Conservation (phyloP, 1,140 invertebrate genomes). For the Drosophila elegans region DNA sequence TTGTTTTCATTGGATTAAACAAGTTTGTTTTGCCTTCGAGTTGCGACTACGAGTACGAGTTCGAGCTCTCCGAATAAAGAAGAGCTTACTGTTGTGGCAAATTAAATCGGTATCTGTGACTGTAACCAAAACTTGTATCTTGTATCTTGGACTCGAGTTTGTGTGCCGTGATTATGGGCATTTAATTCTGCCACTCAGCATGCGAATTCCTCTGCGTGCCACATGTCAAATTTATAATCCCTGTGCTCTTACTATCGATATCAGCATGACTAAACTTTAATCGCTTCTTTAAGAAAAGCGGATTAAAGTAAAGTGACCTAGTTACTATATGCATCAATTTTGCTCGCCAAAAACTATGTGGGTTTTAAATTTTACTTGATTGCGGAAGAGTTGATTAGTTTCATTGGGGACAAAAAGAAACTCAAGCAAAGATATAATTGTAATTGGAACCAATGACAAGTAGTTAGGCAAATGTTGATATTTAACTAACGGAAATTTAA, state of each 20-base stretch:
- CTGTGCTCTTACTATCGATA: constrained; percentile 21
- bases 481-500: too few relatives aligned
- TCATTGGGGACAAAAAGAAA: not conserved
- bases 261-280: not conserved
- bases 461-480: too few relatives aligned
- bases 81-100: constrained; percentile 50
- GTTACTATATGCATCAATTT: constrained; percentile 7
- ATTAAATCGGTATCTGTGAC: constrained; percentile 35
- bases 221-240: constrained; percentile 37
- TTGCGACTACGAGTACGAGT: constrained; percentile 1
- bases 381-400: not conserved
- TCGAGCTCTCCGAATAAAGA: constrained; percentile 6
- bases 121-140: constrained; percentile 1
- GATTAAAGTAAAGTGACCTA: not conserved
- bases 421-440: not conserved
- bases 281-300: constrained; percentile 2
- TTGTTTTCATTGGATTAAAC: constrained; percentile 79
- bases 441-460: not conserved
- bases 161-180: constrained; percentile 28
- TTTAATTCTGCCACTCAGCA: constrained; percentile 7
- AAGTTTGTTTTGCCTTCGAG: constrained; percentile 59
- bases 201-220: constrained; percentile 9
- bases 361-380: not conserved
- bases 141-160: not conserved
- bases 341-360: not conserved